Evolutionary conservation across 2,797 vertebrate genomes (phyloP).

Genomic region (Allobates femoralis): DNA sequence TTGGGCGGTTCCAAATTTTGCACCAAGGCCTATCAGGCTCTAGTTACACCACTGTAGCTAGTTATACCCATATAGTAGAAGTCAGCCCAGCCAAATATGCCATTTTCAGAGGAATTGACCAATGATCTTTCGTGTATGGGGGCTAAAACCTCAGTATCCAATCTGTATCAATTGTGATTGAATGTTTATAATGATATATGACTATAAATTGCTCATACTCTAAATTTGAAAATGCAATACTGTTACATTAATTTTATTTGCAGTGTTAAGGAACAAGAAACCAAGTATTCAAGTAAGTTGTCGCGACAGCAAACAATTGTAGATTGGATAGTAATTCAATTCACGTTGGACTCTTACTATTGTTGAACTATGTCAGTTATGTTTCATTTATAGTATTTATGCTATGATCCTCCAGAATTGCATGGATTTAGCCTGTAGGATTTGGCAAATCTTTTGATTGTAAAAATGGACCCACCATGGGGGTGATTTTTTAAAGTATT

Average conservation of each 20-base stretch:
- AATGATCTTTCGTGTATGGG: background rate
- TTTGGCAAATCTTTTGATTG: too few species aligned
- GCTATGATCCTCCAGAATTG: too few species aligned
- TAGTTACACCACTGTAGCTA: too few species aligned
- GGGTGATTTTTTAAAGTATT: too few species aligned
- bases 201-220: background rate
- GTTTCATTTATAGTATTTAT: too few species aligned
- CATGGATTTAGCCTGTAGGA: too few species aligned
- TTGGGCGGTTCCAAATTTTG: too few species aligned
- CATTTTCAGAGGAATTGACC: background rate
- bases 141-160: background rate
- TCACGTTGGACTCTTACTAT: too few species aligned
- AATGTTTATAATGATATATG: background rate
- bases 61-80: background rate
- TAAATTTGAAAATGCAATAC: background rate
- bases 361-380: too few species aligned
- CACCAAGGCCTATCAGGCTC: too few species aligned
- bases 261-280: constrained; percentile 15
- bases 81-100: background rate
- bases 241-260: background rate
- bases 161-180: background rate
- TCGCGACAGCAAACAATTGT: background rate
- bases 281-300: background rate
- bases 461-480: too few species aligned
- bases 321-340: background rate